Conservation (phyloP, 2,888 invertebrate species). For the Gibbula magus region DNA sequence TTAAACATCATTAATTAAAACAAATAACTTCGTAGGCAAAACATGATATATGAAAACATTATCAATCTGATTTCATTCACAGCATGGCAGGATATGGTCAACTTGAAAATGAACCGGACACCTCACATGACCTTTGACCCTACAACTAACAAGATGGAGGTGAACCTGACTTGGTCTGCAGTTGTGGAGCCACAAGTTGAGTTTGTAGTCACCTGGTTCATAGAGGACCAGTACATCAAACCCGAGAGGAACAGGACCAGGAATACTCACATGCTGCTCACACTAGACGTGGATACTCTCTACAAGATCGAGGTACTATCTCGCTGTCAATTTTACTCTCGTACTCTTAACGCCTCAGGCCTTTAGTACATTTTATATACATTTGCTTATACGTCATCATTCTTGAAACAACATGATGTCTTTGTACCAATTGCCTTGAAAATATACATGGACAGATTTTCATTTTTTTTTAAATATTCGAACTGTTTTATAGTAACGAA, state of each 20-base stretch:
- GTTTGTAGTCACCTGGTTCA: constrained; percentile 41
- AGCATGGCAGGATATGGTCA: background rate
- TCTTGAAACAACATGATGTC: no score
- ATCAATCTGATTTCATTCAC: background rate
- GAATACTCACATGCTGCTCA: constrained; percentile 32
- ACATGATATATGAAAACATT: background rate
- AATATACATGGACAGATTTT: no score
- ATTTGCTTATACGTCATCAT: no score
- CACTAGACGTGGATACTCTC: constrained; percentile 33
- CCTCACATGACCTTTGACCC: constrained; percentile 41
- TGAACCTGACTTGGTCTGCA: constrained; percentile 46
- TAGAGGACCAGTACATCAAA: background rate
- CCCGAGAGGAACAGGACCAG: constrained; percentile 16
- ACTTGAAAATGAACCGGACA: constrained; percentile 42
- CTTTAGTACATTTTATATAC: no score
- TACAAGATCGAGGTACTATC: background rate
- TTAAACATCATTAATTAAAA: no score
- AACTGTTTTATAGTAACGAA: no score
- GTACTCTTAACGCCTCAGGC: no score
- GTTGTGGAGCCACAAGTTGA: constrained; percentile 46
- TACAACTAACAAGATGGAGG: constrained; percentile 38
- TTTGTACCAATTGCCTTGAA: no score
- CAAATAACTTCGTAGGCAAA: no score
- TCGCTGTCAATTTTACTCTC: no score
- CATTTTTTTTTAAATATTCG: no score